Base-by-base conservation (phyloP, 2,113 vertebrate genomes). In the Halcyon senegalensis region DNA sequence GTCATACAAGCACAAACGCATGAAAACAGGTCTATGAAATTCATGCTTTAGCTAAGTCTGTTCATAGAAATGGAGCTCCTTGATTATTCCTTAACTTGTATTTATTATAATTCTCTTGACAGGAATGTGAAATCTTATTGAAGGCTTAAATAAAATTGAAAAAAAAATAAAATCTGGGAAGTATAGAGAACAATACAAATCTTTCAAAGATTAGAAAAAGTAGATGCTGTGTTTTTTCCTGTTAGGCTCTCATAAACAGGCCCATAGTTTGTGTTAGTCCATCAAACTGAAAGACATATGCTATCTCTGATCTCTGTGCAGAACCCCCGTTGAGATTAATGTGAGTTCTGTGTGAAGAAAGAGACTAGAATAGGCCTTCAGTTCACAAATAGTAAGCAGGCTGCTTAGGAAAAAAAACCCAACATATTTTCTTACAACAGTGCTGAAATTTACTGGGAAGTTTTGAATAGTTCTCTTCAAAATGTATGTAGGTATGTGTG, bases 231-330 rank as follows among this genome's bases (percentile, higher is more conserved):
- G 55, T 91, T 96, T 96, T 95, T 94, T 55, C 83, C 81, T 87
- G 84, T 93, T 94, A 94, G 64, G 88, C 68, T 94, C 43, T 85
- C 84, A 85, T 67, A 96, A 96, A 95, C 73, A 93, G 50, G 89
- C 77, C 74, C 69, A 33, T 94, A 92, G 92, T 92, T 89, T 95
- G 83, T 96, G 93, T 97, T 96, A 95, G 92, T 64, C 88, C 91
- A 95, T 97, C 95, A 97, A 97, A 95, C 60, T 96, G 97, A 97
- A 97, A 97, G 94, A 87, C 97, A 97, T 97, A 97, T 97, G 97
- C 80, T 97, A 85, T 90, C 96, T 94, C 96, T 96, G 96, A 97
- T 97, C 97, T 97, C 86, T 89, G 90, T 86, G 91, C 83, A 89
- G 95, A 96, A 92, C 77, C 93, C 95, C 97, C 19, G 14, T 92